Conservation (phyloP, 2,888 invertebrate genomes). For the Pachydiplax longipennis region DNA sequence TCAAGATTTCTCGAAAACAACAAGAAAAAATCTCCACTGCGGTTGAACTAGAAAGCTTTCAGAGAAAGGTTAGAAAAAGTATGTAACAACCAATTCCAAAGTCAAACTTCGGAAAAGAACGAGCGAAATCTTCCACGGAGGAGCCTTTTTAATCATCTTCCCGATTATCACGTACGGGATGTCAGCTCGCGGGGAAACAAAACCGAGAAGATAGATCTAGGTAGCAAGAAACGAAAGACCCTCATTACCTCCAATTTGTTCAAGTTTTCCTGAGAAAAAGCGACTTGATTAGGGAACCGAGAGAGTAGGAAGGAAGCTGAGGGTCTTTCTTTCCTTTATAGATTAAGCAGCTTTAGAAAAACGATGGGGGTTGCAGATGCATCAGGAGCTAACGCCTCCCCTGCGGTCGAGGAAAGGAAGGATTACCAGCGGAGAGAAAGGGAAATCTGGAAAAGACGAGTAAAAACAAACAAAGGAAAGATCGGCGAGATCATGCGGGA, state of each 20-base stretch:
- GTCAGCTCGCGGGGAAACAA: background rate
- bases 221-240: background rate
- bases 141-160: background rate
- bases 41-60: too few relatives aligned
- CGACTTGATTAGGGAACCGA: background rate
- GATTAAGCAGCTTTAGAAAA: background rate
- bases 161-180: background rate
- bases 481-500: background rate
- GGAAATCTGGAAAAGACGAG: background rate
- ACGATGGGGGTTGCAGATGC: conserved; percentile 9
- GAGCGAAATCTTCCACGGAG: background rate
- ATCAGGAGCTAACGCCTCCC: conserved; percentile 1
- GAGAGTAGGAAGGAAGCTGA: background rate
- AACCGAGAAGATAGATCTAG: background rate
- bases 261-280: background rate
- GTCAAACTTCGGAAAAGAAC: background rate
- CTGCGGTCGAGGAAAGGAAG: background rate
- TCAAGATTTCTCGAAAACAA: background rate
- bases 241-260: background rate
- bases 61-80: background rate
- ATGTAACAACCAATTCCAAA: background rate
- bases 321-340: background rate
- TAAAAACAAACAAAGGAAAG: background rate
- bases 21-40: too few relatives aligned
- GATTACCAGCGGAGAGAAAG: background rate